A percentile compares a stretch with the other conserved stretches of the same genome.
Conservation (phyloP, 1,140 invertebrate genomes). For the Drosophila truncata region DNA sequence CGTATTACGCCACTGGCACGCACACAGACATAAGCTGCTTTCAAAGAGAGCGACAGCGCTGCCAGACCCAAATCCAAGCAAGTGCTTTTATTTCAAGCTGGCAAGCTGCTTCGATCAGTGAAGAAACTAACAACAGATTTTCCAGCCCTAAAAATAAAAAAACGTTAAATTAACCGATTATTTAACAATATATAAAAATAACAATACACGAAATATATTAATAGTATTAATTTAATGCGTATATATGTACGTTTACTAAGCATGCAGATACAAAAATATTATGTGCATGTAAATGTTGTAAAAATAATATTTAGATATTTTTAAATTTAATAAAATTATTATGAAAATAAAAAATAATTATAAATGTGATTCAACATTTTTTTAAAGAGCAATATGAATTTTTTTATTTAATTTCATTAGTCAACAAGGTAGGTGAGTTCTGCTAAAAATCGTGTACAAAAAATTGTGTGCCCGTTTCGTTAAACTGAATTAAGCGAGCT, state of each 20-base stretch:
- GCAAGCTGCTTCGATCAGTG: constrained; percentile 23
- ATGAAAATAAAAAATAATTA: not conserved
- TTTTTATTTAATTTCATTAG: not conserved
- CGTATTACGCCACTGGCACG: constrained; percentile 16
- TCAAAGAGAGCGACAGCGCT: constrained; percentile 15
- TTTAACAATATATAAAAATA: too few species aligned
- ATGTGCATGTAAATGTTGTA: not conserved
- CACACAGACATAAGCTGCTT: constrained; percentile 5
- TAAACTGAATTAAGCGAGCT: not conserved
- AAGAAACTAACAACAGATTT: not conserved
- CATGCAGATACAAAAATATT: not conserved
- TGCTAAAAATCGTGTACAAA: not conserved
- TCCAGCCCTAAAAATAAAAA: not conserved
- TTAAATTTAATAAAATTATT: not conserved
- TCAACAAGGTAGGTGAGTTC: too few species aligned
- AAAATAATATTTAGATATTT: not conserved
- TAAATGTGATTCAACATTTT: not conserved
- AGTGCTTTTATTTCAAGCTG: not conserved
- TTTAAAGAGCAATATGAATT: not conserved
- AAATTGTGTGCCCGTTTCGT: not conserved
- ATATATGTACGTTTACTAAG: not conserved
- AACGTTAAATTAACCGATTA: not conserved
- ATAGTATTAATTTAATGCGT: too few species aligned
- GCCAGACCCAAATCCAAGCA: constrained; percentile 19
- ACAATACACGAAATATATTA: too few species aligned